These are phyloP conservation scores for Sphecodes monilicornis DNA, from an alignment of 2,888 invertebrate species.

Conservation along the genomic window DNA sequence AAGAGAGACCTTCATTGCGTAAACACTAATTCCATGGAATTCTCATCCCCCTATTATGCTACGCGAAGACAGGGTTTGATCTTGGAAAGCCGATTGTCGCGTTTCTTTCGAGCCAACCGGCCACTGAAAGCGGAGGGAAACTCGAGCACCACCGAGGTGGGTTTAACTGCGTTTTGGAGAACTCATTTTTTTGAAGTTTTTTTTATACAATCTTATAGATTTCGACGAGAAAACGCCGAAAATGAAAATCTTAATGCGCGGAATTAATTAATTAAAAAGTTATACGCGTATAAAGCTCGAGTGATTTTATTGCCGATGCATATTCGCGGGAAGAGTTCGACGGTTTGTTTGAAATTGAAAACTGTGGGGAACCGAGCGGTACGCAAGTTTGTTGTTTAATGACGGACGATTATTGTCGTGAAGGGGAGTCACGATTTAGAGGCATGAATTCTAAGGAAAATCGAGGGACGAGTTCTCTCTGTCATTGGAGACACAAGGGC, in stretches of 20 bases:
- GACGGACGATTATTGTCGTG: neutral
- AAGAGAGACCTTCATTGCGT: neutral
- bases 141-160: neutral
- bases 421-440: neutral
- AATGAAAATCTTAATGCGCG: no score
- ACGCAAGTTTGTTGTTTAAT: neutral
- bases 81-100: slow-evolving; percentile 8
- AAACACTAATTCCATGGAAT: slow-evolving; percentile 17
- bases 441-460: neutral
- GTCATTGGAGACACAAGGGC: no score
- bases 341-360: neutral
- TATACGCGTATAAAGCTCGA: no score
- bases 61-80: neutral
- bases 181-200: no score
- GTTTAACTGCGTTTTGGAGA: no score
- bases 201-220: no score
- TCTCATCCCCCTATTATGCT: slow-evolving; percentile 1
- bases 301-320: neutral
- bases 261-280: no score
- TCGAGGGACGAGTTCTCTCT: no score
- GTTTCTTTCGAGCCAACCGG: neutral
- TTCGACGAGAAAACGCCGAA: no score
- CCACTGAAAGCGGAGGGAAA: neutral
- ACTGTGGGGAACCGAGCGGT: neutral
- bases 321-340: neutral